phyloP scores from a whole-genome alignment of 2,113 vertebrate species.

The Rhinopomastus cyanomelas region DNA sequence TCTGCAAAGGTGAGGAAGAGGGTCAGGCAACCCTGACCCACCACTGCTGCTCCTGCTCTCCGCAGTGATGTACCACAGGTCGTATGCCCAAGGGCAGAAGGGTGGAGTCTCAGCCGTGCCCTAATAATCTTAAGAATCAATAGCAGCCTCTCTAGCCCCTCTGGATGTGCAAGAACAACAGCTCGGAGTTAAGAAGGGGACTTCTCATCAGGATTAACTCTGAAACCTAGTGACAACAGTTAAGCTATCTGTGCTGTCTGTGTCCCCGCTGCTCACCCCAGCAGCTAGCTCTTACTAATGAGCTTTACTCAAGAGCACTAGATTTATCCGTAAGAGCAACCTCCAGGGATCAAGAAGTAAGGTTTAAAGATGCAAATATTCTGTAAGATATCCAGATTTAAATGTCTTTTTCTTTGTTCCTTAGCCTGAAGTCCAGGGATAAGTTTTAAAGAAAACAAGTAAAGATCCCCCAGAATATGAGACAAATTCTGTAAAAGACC shows the following conservation, averaged over 20 bases:
- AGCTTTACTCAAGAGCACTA: slow-evolving; percentile 3
- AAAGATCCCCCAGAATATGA: neutral
- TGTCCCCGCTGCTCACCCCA: neutral
- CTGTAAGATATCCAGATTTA: neutral
- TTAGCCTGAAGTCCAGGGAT: neutral
- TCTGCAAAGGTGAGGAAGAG: neutral
- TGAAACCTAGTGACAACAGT: slow-evolving; percentile 25
- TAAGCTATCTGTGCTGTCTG: neutral
- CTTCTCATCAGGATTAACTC: slow-evolving; percentile 33
- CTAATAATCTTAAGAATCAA: neutral
- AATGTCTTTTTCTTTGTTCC: neutral
- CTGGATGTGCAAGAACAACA: neutral
- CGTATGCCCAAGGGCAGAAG: neutral
- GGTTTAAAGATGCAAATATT: slow-evolving; percentile 37
- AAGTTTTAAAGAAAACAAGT: neutral
- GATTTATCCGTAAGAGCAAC: slow-evolving; percentile 1
- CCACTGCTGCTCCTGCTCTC: neutral
- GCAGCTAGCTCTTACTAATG: slow-evolving; percentile 20
- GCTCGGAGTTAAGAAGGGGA: neutral
- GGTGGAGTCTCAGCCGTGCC: neutral
- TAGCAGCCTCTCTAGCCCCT: neutral
- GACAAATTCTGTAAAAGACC: neutral
- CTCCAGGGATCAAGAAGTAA: neutral
- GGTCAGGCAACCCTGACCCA: neutral
- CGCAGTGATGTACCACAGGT: rapidly evolving